Conservation (phyloP, 1,140 invertebrate genomes). For the Aphelenchoides avenae region DNA sequence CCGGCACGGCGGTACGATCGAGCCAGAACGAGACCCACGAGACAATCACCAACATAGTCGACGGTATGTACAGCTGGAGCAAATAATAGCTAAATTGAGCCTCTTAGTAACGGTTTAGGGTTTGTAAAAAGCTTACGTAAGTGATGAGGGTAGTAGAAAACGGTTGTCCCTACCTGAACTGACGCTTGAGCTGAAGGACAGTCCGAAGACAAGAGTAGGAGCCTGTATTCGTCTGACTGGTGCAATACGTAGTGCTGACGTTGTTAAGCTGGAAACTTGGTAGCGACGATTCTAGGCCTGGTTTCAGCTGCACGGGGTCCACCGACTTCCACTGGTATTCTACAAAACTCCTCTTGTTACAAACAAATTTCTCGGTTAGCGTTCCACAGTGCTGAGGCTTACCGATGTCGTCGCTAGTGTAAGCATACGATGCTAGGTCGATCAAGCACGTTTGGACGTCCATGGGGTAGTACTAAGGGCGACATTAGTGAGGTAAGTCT, state of each 20-base stretch:
- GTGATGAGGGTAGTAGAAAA: too few species aligned
- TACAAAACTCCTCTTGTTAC: constrained; percentile 33
- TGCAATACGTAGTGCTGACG: constrained; percentile 84
- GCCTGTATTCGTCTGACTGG: constrained; percentile 90
- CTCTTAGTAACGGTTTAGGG: background rate
- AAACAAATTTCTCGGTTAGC: background rate
- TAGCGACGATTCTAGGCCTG: constrained; percentile 74
- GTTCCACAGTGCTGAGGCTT: background rate
- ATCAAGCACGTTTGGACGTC: constrained; percentile 87
- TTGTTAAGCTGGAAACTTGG: constrained; percentile 86
- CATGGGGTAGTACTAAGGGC: constrained; percentile 85
- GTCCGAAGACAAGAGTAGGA: constrained; percentile 94
- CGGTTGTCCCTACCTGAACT: constrained; percentile 81
- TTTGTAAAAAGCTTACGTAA: constrained; percentile 5
- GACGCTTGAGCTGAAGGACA: constrained; percentile 86
- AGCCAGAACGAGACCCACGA: constrained; percentile 65
- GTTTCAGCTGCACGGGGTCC: constrained; percentile 86
- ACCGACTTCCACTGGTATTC: constrained; percentile 75
- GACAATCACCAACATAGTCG: constrained; percentile 64
- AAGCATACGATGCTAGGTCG: constrained; percentile 71
- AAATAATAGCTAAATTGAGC: constrained; percentile 72
- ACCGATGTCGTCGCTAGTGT: constrained; percentile 57
- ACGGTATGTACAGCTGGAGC: constrained; percentile 68
- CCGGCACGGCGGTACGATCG: constrained; percentile 63
- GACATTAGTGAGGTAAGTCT: constrained; percentile 1